Conservation (phyloP, 1,140 invertebrate genomes). For the Saccostrea glomerata region DNA sequence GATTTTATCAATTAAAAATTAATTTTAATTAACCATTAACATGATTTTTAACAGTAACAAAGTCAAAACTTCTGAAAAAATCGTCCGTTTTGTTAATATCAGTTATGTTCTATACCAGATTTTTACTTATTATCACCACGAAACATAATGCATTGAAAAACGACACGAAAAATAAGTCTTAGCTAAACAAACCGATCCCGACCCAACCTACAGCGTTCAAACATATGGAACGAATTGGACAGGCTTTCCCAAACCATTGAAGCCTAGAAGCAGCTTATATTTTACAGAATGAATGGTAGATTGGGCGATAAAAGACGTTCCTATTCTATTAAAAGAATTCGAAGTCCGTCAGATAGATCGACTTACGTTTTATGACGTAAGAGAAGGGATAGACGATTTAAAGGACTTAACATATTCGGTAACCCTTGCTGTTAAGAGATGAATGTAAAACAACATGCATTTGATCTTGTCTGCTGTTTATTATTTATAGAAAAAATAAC, state of each 20-base stretch:
- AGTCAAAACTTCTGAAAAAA: no score
- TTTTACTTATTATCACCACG: neutral
- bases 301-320: slow-evolving; percentile 12
- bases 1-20: no score
- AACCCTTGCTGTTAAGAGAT: neutral
- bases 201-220: slow-evolving; percentile 3
- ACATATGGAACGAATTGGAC: slow-evolving; percentile 26
- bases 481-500: neutral
- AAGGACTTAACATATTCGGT: neutral
- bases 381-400: neutral
- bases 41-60: no score
- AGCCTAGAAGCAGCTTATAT: neutral
- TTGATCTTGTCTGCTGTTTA: neutral
- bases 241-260: neutral
- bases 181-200: neutral
- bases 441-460: neutral
- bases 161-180: neutral
- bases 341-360: slow-evolving; percentile 3
- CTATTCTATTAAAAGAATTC: neutral
- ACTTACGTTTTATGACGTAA: slow-evolving; percentile 22
- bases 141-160: neutral
- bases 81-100: no score
- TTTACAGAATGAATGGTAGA: neutral
- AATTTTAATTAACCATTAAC: no score
- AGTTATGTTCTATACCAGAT: neutral